Percentiles rank a stretch among this genome's conserved stretches.
phyloP scores from a whole-genome alignment of 2,797 vertebrate species.

The Eremophila alpestris region DNA sequence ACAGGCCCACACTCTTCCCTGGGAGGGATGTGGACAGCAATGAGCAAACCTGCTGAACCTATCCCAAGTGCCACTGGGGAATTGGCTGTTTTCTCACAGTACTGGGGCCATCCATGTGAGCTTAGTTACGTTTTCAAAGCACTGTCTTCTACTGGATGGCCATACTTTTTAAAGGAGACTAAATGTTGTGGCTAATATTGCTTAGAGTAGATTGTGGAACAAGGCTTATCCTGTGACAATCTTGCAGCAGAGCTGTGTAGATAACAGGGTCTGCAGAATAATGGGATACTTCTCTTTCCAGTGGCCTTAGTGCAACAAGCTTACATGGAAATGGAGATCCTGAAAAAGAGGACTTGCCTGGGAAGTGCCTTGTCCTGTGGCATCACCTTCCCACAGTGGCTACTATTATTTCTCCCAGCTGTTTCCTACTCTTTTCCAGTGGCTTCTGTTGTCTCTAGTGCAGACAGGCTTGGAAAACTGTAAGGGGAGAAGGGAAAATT shows the following conservation, averaged over 20 bases:
- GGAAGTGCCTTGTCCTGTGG: neutral
- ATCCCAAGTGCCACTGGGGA: neutral
- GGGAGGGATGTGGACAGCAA: neutral
- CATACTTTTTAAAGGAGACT: neutral
- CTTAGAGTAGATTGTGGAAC: neutral
- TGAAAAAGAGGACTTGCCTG: neutral
- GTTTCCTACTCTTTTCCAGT: neutral
- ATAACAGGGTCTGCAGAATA: neutral
- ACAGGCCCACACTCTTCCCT: neutral
- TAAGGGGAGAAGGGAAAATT: neutral
- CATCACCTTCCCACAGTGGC: neutral
- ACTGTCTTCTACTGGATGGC: neutral
- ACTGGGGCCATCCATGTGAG: accelerated
- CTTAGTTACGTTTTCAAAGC: neutral
- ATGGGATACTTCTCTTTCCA: neutral
- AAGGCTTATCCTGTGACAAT: neutral
- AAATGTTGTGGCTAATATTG: neutral
- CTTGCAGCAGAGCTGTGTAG: neutral
- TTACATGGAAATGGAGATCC: neutral
- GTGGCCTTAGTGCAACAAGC: neutral
- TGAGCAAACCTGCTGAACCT: neutral
- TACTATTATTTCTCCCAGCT: neutral
- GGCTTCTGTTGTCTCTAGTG: neutral
- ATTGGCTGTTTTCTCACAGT: neutral
- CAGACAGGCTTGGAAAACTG: neutral